Base-by-base conservation (phyloP, 2,113 vertebrate genomes). In the Tretioscincus oriximinensis region DNA sequence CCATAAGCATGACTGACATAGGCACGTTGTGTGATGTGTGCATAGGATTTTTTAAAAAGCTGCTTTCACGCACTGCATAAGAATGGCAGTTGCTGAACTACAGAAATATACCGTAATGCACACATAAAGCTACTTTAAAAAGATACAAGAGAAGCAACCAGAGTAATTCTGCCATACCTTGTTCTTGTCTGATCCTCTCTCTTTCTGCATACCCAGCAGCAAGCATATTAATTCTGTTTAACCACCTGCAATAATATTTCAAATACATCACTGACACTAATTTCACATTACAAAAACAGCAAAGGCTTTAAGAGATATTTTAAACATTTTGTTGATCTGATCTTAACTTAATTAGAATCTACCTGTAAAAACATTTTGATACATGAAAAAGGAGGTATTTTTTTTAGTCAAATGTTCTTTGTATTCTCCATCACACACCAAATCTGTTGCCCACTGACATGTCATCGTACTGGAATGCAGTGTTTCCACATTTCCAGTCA, bases 191-290 rank as follows among this genome's bases (percentile, higher is more conserved):
- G 89, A 98, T 97, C 88, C 97, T 96, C 88, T 99, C 98, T 94
- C 96, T 96, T 92, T 99, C 98, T n/a, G 96, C 95, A 93, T 96
- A 98, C 82, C 97, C 96, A 79, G 97, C 96, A 91, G 97, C 97
- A 65, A 98, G 97, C 96, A 98, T 97, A 91, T 97, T 98, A 91
- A 99, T 96, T 93, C 98, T 96, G 91, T 98, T 99, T 92, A 99
- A 95, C 98, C 98, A 99, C 91, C 98, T 99, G 95, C 90, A 95
- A 95, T 87, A 90, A 90, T n/a, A 93, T 91, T 86, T 79, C 86
- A 86, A 91, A 91, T 90, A 85, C 81, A 93, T 63, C 47, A 92
- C n/a, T 89, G 85, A 88, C 81, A 90, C 18, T 0, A 0, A 86
- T 77, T 20, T 10, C 7, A 63, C 83, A 41, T 77, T 73, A 88